Evolutionary conservation across 2,113 vertebrate genomes (phyloP).

Genomic region (Empidonax traillii): DNA sequence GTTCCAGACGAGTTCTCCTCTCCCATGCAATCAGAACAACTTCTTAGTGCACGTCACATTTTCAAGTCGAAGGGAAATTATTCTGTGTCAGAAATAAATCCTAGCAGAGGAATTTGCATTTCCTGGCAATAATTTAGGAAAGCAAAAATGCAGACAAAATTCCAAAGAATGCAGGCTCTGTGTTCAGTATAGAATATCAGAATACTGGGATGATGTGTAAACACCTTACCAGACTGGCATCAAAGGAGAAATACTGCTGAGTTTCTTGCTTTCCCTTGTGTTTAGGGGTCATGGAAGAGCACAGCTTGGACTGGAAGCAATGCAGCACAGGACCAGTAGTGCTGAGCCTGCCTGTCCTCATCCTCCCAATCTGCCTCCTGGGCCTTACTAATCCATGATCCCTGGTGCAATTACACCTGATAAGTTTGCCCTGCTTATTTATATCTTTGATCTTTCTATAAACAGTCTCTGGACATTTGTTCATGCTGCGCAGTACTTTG

Average conservation of each 20-base stretch:
- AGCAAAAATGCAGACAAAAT: not conserved
- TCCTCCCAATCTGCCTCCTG: not conserved
- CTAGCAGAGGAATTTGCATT: not conserved
- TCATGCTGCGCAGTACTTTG: slow-evolving; percentile 28
- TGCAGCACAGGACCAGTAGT: not conserved
- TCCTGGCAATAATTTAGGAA: not conserved
- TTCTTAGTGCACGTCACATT: not conserved
- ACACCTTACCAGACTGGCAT: not conserved
- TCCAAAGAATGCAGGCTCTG: not conserved
- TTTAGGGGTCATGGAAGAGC: not conserved
- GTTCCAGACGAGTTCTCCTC: not conserved
- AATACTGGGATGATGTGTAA: not conserved
- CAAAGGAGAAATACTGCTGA: not conserved
- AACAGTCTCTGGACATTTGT: slow-evolving; percentile 36
- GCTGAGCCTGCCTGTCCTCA: not conserved
- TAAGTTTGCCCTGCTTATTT: not conserved
- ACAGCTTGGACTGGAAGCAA: not conserved
- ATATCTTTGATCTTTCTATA: slow-evolving; percentile 38
- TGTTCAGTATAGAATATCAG: not conserved
- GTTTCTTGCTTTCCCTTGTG: not conserved
- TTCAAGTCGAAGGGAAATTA: not conserved
- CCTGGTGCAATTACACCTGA: not conserved
- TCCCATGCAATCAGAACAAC: not conserved
- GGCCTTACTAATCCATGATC: not conserved
- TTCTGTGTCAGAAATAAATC: not conserved